Evolutionary conservation across 2,888 invertebrate genomes (phyloP).

Genomic region (Portevinia maculata): DNA sequence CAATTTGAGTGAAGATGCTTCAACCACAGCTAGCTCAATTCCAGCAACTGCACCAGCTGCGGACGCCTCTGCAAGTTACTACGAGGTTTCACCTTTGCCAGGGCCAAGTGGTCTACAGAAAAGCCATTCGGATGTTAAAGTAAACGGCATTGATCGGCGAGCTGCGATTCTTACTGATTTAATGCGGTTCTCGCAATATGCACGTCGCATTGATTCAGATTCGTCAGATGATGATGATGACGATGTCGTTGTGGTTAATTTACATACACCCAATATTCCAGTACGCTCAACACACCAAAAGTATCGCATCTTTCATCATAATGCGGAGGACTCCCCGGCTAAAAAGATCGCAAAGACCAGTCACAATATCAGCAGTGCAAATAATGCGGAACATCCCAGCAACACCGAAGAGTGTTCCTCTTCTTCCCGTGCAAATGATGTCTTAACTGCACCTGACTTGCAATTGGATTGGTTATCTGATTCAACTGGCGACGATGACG

Average conservation of each 20-base stretch:
- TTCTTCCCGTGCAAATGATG: conserved; percentile 75
- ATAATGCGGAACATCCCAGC: conserved; percentile 1
- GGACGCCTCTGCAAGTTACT: conserved; percentile 70
- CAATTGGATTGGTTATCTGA: conserved; percentile 90
- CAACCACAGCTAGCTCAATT: conserved; percentile 32
- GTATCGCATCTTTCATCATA: conserved; percentile 31
- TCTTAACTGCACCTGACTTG: conserved; percentile 85
- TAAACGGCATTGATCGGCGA: conserved; percentile 16
- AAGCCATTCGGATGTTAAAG: conserved; percentile 13
- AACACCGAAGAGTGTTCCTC: conserved; percentile 42
- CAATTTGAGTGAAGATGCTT: conserved; percentile 1
- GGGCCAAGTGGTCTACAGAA: conserved; percentile 69
- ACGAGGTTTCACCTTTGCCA: conserved; percentile 58
- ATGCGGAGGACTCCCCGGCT: conserved; percentile 32
- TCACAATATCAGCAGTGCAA: conserved; percentile 1
- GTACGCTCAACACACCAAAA: conserved; percentile 7
- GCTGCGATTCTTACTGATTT: conserved; percentile 33
- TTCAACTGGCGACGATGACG: conserved; percentile 86
- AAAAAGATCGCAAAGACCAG: conserved; percentile 54
- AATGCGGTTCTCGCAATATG: conserved; percentile 21
- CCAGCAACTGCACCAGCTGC: conserved; percentile 75
- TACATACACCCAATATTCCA: conserved; percentile 38
- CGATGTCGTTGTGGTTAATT: conserved; percentile 59
- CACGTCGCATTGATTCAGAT: conserved; percentile 27
- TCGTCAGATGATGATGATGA: conserved; percentile 68